A percentile compares a stretch with the other conserved stretches of the same genome.
phyloP scores from a whole-genome alignment of 2,888 invertebrate species.

The Belgica antarctica region DNA sequence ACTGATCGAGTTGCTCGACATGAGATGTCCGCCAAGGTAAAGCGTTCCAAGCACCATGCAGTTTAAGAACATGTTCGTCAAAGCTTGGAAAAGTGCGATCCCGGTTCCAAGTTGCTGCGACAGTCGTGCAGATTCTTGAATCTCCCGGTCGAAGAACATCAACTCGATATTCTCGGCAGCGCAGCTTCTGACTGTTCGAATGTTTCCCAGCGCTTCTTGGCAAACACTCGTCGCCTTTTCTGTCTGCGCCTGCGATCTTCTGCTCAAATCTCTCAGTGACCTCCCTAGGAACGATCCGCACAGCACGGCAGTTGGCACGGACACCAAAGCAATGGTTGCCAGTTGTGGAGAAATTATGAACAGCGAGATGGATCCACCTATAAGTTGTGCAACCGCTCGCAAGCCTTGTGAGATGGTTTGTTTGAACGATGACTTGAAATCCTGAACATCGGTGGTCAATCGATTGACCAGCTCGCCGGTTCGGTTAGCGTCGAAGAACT shows the following conservation, averaged over 20 bases:
- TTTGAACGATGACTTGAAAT: conserved; percentile 96
- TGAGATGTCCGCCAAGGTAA: conserved; percentile 84
- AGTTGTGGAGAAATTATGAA: conserved; percentile 87
- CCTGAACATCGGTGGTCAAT: conserved; percentile 90
- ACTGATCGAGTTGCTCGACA: conserved; percentile 76
- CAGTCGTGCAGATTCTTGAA: conserved; percentile 67
- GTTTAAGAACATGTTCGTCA: conserved; percentile 80
- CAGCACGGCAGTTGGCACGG: conserved; percentile 79
- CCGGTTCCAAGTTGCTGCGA: conserved; percentile 82
- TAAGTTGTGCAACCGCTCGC: conserved; percentile 79
- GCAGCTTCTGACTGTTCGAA: conserved; percentile 90
- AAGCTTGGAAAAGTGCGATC: conserved; percentile 87
- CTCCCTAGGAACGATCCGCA: conserved; percentile 83
- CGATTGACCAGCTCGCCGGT: conserved; percentile 91
- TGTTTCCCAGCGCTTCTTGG: conserved; percentile 90
- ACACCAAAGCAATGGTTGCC: conserved; percentile 78
- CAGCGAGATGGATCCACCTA: conserved; percentile 57
- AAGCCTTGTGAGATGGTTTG: conserved; percentile 89
- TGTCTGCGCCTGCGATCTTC: conserved; percentile 77
- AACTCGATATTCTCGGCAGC: conserved; percentile 86
- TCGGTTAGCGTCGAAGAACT: conserved; percentile 85
- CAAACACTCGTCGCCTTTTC: conserved; percentile 85
- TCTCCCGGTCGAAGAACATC: conserved; percentile 69
- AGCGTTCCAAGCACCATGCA: conserved; percentile 84
- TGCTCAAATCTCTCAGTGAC: conserved; percentile 71